Base-by-base conservation (phyloP, 2,888 invertebrate species). In the Andrena marginata region DNA sequence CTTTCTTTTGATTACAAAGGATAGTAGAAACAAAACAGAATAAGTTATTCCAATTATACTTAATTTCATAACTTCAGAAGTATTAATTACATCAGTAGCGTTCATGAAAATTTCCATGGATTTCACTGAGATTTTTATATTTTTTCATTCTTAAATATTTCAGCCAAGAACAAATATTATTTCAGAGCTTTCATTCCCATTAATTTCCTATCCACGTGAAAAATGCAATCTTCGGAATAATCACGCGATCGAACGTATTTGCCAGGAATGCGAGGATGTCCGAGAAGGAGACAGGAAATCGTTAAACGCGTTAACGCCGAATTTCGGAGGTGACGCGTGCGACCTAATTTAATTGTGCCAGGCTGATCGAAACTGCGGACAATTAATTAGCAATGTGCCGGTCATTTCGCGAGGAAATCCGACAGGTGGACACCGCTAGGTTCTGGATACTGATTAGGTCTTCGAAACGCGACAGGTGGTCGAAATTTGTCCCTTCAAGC, bases 331-430 rank as follows among this genome's bases (percentile, higher is more conserved):
- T 48, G 72, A 42, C 51, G 70, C 70, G 62, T 70, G 73, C 65
- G 56, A 80, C 62, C 72, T 70, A 73, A 82, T 77, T 76, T 73
- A 73, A 84, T 84, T 77, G 56, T 49, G 49, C 54, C 71, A n/a
- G 31, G 49, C 63, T 42, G 77, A 84, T 84, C 84, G 72, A 80
- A 77, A 31, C 77, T 70, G 70, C 71, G 85, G 77, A 74, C 77
- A 84, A 85, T 84, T 85, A 85, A 85, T 85, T 85, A 84, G 67
- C 80, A 33, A 77, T 69, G 76, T 54, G 65, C 42, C 70, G 60
- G 80, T 80, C 80, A 63, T 80, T 77, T 75, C 78, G 71, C 71
- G 83, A 78, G 74, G 74, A 82, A 77, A 83, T 83, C 77, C 78
- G 83, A 82, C 83, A 82, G 73, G 83, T 77, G 77, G 83, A 82